Percentiles rank a stretch among this genome's conserved stretches.
Evolutionary conservation across 2,888 invertebrate genomes (phyloP).

Genomic region (Rhingia rostrata): DNA sequence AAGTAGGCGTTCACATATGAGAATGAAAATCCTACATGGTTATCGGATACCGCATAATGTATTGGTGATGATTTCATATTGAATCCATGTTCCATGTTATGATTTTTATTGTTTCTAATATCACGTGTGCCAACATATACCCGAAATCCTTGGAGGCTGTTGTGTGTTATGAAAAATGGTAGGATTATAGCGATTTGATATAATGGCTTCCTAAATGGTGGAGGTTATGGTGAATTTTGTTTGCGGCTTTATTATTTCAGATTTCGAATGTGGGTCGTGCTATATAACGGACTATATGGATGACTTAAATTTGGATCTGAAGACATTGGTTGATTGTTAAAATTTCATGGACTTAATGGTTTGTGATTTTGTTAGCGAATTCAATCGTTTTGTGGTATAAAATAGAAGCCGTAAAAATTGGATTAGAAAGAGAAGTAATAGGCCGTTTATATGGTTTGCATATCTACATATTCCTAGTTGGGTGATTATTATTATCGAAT

Average conservation of each 20-base stretch:
- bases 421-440: no score
- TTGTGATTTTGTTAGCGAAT: no score
- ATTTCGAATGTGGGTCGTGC: conserved; percentile 12
- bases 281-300: conserved; percentile 1
- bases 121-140: conserved; percentile 5
- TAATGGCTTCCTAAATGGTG: conserved; percentile 25
- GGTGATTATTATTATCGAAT: no score
- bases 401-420: no score
- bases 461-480: no score
- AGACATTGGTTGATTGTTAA: conserved; percentile 4
- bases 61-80: conserved; percentile 36
- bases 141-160: not conserved
- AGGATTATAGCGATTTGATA: not conserved
- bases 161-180: not conserved
- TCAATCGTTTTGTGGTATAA: no score
- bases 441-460: no score
- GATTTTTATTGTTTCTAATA: conserved; percentile 48
- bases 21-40: conserved; percentile 1
- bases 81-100: conserved; percentile 24
- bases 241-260: conserved; percentile 8
- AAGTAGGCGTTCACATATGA: conserved; percentile 18
- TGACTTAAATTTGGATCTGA: not conserved
- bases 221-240: conserved; percentile 6
- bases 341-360: not conserved
- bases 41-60: conserved; percentile 12